Conservation (phyloP, 2,888 invertebrate species). For the Entomobrya multifasciata region DNA sequence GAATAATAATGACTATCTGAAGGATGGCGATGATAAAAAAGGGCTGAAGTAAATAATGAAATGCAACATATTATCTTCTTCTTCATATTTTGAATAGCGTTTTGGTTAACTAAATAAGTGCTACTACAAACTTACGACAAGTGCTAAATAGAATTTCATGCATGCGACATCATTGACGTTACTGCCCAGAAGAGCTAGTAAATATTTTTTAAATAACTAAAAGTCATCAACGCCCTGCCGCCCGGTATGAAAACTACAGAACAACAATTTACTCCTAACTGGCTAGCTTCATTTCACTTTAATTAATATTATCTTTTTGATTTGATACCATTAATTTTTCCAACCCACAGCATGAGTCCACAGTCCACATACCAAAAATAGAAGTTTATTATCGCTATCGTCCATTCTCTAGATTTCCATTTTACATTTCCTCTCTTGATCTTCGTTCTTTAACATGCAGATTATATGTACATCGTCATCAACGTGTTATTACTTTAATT, state of each 20-base stretch:
- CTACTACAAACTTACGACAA: too few species aligned
- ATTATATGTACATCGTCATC: too few species aligned
- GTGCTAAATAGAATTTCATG: too few species aligned
- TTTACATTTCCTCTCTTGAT: neutral
- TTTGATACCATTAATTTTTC: conserved; percentile 49
- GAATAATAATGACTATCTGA: conserved; percentile 10
- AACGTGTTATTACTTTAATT: too few species aligned
- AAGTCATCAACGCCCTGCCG: conserved; percentile 28
- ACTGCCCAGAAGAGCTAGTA: too few species aligned
- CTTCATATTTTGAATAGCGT: too few species aligned
- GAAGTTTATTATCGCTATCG: conserved; percentile 21
- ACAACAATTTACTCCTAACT: neutral
- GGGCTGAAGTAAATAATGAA: conserved; percentile 19
- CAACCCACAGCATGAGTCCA: conserved; percentile 33
- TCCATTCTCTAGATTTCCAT: neutral
- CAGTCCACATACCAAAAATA: conserved; percentile 39
- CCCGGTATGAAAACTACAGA: neutral
- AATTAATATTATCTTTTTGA: conserved; percentile 44
- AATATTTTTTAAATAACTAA: neutral
- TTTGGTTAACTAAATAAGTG: too few species aligned
- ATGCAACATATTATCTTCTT: neutral
- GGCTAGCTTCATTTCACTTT: conserved; percentile 15
- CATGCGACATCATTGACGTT: too few species aligned
- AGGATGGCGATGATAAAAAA: neutral
- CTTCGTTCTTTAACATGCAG: too few species aligned